A percentile compares a stretch with the other conserved stretches of the same genome.
These are phyloP conservation scores for Leptopilina clavipes DNA, from an alignment of 1,140 invertebrate genomes.

Conservation along the genomic window DNA sequence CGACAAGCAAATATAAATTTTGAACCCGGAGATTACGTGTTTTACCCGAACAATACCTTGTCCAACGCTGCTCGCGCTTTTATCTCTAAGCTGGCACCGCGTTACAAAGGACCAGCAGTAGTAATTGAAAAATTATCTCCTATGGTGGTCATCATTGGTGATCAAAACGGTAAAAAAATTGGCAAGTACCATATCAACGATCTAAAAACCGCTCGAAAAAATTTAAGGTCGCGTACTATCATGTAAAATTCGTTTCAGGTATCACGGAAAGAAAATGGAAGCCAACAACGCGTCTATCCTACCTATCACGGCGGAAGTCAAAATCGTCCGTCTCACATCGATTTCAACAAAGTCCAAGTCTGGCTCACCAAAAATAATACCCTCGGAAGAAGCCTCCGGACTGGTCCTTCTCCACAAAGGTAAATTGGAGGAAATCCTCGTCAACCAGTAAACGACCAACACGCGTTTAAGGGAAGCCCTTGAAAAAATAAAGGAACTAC, in stretches of 20 bases:
- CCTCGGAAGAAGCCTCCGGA: too few relatives aligned
- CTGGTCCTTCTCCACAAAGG: too few relatives aligned
- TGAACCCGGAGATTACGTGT: not conserved
- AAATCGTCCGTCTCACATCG: too few relatives aligned
- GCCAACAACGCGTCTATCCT: too few relatives aligned
- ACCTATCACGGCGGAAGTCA: too few relatives aligned
- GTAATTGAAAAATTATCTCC: not conserved
- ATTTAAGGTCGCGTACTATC: not conserved
- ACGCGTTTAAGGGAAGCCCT: too few relatives aligned
- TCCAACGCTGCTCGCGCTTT: not conserved
- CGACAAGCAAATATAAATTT: not conserved
- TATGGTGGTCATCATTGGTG: not conserved
- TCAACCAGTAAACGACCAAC: too few relatives aligned
- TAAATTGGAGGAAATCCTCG: too few relatives aligned
- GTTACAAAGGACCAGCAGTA: not conserved
- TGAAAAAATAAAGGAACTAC: too few relatives aligned
- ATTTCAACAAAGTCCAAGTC: too few relatives aligned
- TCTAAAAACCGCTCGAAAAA: not conserved
- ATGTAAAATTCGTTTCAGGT: not conserved
- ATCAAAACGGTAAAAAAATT: not conserved
- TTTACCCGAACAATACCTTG: not conserved
- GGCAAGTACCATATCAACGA: not conserved
- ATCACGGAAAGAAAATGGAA: too few relatives aligned
- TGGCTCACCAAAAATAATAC: too few relatives aligned
- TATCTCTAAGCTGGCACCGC: not conserved